Conservation (phyloP, 2,113 vertebrate species). For the Syrrhaptes paradoxus region DNA sequence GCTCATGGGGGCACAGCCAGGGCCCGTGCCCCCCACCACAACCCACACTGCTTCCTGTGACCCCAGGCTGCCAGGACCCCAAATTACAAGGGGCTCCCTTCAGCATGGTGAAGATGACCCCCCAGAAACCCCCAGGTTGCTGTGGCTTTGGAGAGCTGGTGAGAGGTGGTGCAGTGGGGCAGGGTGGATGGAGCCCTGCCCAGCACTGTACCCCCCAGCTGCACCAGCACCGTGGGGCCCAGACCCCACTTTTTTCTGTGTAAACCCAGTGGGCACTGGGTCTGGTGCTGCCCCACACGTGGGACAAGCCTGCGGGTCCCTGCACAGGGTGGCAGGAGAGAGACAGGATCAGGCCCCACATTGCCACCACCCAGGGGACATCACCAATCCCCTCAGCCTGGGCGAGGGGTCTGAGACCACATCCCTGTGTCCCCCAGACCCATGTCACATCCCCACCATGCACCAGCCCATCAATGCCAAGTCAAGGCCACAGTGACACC, state of each 20-base stretch:
- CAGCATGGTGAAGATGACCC: accelerated
- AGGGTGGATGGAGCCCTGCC: background rate
- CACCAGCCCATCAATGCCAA: background rate
- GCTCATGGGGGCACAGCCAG: background rate
- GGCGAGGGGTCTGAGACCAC: accelerated
- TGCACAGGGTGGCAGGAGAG: background rate
- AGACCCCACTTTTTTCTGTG: background rate
- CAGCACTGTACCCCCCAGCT: accelerated
- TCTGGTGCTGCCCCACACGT: background rate
- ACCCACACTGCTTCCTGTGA: background rate
- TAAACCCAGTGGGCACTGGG: background rate
- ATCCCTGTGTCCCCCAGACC: background rate
- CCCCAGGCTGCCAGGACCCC: background rate
- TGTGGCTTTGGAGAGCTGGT: background rate
- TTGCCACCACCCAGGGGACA: too few species aligned
- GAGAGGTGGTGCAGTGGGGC: accelerated
- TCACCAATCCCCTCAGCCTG: too few species aligned
- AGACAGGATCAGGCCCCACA: background rate
- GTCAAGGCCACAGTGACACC: background rate
- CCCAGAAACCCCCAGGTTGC: background rate
- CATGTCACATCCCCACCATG: accelerated
- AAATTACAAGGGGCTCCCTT: background rate
- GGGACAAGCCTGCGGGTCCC: background rate
- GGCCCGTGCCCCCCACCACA: background rate
- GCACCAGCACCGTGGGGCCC: accelerated